These are phyloP conservation scores for Agrotis clavis DNA, from an alignment of 2,888 invertebrate species.

Conservation along the genomic window DNA sequence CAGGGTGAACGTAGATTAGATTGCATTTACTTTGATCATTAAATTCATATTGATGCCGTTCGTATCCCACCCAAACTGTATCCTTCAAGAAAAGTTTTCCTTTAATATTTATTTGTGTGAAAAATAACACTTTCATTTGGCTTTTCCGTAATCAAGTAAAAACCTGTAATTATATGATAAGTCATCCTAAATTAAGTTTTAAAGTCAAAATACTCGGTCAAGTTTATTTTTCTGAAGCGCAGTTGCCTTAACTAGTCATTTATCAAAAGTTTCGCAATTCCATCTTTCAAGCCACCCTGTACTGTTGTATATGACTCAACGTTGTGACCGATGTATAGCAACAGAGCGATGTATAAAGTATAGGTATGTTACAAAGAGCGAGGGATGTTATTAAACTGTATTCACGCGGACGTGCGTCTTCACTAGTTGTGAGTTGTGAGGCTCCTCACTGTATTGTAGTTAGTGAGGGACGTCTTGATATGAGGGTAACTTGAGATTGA, in stretches of 20 bases:
- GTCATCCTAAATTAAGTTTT: background rate
- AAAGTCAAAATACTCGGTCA: background rate
- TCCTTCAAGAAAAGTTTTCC: too few relatives aligned
- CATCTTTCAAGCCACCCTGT: background rate
- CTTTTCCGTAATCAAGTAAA: background rate
- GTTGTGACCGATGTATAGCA: background rate
- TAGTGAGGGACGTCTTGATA: background rate
- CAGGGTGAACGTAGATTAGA: background rate
- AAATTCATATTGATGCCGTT: background rate
- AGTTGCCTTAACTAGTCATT: constrained; percentile 5
- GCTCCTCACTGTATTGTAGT: background rate
- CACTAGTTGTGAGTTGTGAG: constrained; percentile 1
- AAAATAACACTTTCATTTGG: background rate
- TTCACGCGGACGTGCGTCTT: constrained; percentile 43
- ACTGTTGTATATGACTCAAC: constrained; percentile 13
- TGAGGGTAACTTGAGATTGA: background rate
- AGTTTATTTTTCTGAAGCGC: background rate
- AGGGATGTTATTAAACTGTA: constrained; percentile 55
- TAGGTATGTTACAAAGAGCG: constrained; percentile 22
- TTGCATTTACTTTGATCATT: constrained; percentile 7
- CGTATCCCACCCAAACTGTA: background rate
- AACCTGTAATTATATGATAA: background rate
- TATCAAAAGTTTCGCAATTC: constrained; percentile 6
- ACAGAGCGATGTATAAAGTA: background rate
- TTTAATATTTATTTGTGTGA: too few relatives aligned